Evolutionary conservation across 2,888 invertebrate genomes (phyloP).

Genomic region (Perithous albicinctus): DNA sequence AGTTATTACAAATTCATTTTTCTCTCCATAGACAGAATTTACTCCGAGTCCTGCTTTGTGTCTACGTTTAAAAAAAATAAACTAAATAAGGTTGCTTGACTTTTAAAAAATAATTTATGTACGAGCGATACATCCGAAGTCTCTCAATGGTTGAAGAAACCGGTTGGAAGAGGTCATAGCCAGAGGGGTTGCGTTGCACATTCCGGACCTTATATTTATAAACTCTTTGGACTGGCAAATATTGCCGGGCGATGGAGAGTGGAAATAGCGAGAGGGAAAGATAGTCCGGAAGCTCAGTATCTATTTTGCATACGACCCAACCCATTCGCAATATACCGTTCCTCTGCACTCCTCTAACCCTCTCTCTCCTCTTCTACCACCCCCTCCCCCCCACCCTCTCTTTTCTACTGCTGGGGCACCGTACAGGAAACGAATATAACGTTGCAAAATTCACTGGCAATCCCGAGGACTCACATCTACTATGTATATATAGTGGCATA

Average conservation of each 20-base stretch:
- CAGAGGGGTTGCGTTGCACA: background rate
- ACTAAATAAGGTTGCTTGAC: background rate
- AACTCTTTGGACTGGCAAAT: slow-evolving; percentile 56
- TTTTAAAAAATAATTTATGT: background rate
- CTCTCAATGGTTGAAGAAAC: background rate
- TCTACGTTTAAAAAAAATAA: no score
- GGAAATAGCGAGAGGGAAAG: slow-evolving; percentile 55
- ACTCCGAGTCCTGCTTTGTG: background rate
- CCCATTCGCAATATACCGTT: slow-evolving; percentile 38
- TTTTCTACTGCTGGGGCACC: slow-evolving; percentile 11
- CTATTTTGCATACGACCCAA: slow-evolving; percentile 64
- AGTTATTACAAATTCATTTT: no score
- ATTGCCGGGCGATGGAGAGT: slow-evolving; percentile 53
- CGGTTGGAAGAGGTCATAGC: background rate
- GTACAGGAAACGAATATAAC: slow-evolving; percentile 62
- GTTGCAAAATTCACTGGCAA: slow-evolving; percentile 66
- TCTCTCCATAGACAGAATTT: background rate
- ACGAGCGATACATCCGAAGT: background rate
- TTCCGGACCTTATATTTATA: slow-evolving; percentile 53
- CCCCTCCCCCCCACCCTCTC: slow-evolving; percentile 1
- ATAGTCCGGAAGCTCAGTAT: slow-evolving; percentile 63
- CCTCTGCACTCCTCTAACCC: slow-evolving; percentile 12
- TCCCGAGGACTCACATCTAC: slow-evolving; percentile 46
- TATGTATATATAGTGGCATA: slow-evolving; percentile 14
- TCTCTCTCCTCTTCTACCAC: slow-evolving; percentile 44